Conservation (phyloP, 1,140 invertebrate genomes). For the Drosophila leontia region DNA sequence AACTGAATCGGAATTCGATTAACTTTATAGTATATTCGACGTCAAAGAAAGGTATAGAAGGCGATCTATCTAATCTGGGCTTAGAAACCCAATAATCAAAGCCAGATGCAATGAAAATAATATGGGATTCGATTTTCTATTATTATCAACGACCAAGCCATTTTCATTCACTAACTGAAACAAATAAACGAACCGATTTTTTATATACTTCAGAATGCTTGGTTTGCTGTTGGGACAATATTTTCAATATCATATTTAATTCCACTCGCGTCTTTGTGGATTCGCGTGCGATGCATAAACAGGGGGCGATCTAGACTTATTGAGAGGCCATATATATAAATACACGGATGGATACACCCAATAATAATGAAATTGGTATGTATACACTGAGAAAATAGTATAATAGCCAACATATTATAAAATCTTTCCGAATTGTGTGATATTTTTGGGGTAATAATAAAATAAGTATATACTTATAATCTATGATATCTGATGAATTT, state of each 20-base stretch:
- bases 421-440: not conserved
- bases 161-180: constrained; percentile 4
- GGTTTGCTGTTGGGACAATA: not conserved
- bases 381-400: constrained; percentile 1
- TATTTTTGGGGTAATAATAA: not conserved
- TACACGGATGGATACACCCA: constrained; percentile 4
- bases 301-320: constrained; percentile 3
- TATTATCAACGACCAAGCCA: not conserved
- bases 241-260: not conserved
- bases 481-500: not conserved
- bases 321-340: not conserved
- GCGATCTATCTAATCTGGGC: no score
- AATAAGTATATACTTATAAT: not conserved
- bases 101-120: not conserved
- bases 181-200: not conserved
- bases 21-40: no score
- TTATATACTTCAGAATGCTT: not conserved
- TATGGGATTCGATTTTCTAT: not conserved
- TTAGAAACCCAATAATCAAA: not conserved
- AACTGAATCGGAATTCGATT: no score
- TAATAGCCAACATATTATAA: not conserved
- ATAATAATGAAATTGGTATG: constrained; percentile 3
- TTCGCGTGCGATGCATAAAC: constrained; percentile 12
- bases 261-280: not conserved
- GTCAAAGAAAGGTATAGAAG: no score